phyloP scores from a whole-genome alignment of 2,888 invertebrate genomes.

The Drosophila kuntzei region DNA sequence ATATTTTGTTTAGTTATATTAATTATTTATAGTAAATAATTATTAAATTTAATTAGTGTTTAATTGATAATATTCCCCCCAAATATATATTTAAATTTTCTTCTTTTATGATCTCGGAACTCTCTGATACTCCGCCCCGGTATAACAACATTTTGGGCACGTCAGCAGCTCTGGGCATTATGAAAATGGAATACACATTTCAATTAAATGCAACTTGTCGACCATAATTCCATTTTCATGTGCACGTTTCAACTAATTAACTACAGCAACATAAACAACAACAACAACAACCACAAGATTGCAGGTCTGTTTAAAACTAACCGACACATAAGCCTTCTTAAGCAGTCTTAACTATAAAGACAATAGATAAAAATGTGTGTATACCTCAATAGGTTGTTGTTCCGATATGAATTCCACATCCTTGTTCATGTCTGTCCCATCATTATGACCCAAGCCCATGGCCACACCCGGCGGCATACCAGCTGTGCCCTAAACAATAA shows the following conservation, averaged over 20 bases:
- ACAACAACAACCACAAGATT: constrained; percentile 33
- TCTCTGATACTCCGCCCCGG: constrained; percentile 38
- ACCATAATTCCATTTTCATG: constrained; percentile 40
- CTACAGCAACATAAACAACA: constrained; percentile 15
- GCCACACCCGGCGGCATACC: constrained; percentile 84
- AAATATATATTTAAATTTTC: neutral
- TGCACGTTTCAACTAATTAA: neutral
- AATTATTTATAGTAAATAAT: neutral
- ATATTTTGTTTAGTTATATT: neutral
- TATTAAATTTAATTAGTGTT: constrained; percentile 9
- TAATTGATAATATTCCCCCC: constrained; percentile 12
- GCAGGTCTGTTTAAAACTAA: constrained; percentile 19
- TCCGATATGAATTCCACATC: constrained; percentile 89
- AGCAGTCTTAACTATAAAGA: constrained; percentile 15
- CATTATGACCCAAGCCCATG: constrained; percentile 61
- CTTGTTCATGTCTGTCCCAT: constrained; percentile 86
- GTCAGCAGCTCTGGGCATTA: constrained; percentile 68
- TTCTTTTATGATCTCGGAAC: constrained; percentile 10
- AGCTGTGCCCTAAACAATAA: constrained; percentile 83
- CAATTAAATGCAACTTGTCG: neutral
- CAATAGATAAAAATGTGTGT: constrained; percentile 1
- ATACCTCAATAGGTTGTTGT: constrained; percentile 86
- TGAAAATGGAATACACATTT: constrained; percentile 33
- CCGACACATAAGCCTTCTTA: neutral
- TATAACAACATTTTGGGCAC: constrained; percentile 77